Conservation (phyloP, 2,113 vertebrate species). For the Corythaeola cristata region DNA sequence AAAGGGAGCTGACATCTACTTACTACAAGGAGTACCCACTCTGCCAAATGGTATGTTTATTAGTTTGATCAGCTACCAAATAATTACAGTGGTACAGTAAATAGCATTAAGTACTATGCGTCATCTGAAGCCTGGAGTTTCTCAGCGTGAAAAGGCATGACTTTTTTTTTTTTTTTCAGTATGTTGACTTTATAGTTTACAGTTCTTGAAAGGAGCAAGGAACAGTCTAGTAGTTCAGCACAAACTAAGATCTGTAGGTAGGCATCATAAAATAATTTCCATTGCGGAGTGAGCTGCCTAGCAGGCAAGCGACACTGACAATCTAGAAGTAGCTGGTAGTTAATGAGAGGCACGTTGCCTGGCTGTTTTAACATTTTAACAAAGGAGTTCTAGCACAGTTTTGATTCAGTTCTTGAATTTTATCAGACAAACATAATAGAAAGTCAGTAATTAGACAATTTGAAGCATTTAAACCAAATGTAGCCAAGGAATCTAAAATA, state of each 20-base stretch:
- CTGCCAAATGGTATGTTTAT: conserved; percentile 9
- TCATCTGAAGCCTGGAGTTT: conserved; percentile 27
- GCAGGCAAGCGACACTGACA: background rate
- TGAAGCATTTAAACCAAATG: background rate
- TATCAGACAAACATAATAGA: background rate
- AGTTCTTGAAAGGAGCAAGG: conserved; percentile 43
- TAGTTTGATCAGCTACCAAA: conserved; percentile 39
- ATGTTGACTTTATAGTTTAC: conserved; percentile 23
- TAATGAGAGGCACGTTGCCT: background rate
- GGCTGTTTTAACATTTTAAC: background rate
- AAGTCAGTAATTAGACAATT: conserved; percentile 20
- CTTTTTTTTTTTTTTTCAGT: background rate
- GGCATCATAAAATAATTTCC: conserved; percentile 4
- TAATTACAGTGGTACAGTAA: conserved; percentile 8
- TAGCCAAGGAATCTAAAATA: background rate
- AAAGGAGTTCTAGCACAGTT: background rate
- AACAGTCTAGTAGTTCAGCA: conserved; percentile 10
- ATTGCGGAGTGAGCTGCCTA: background rate
- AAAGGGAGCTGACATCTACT: background rate
- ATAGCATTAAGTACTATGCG: background rate
- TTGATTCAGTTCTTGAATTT: background rate
- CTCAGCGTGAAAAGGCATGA: background rate
- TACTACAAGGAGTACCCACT: background rate
- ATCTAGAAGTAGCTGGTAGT: background rate
- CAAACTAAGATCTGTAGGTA: background rate